Conservation (phyloP, 2,888 invertebrate genomes). For the Yponomeuta plumbellus region DNA sequence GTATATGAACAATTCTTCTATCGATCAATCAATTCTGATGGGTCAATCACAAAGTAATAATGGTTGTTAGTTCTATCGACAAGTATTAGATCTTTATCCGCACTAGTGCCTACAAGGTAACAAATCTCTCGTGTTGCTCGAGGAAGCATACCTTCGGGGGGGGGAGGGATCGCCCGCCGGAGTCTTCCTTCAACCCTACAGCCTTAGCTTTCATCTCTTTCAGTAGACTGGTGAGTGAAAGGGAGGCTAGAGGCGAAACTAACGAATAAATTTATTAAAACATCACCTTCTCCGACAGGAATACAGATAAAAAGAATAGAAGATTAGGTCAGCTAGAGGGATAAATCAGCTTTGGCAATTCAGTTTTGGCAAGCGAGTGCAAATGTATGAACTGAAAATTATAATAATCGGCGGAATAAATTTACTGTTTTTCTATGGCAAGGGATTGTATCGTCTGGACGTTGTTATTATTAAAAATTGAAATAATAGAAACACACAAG, state of each 20-base stretch:
- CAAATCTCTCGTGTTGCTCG: slow-evolving; percentile 12
- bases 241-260: slow-evolving; percentile 34
- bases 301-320: neutral
- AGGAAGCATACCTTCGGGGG: slow-evolving; percentile 31
- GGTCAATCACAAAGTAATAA: too few relatives aligned
- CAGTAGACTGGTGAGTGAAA: slow-evolving; percentile 17
- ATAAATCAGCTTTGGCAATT: too few relatives aligned
- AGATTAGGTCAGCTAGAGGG: too few relatives aligned
- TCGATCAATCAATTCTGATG: too few relatives aligned
- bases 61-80: neutral
- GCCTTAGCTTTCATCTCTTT: slow-evolving; percentile 25
- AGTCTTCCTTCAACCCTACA: slow-evolving; percentile 7
- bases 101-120: slow-evolving; percentile 9
- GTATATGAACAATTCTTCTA: too few relatives aligned
- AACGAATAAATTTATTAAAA: slow-evolving; percentile 47
- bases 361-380: too few relatives aligned
- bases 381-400: too few relatives aligned
- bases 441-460: too few relatives aligned
- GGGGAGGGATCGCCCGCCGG: slow-evolving; percentile 16
- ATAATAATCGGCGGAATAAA: too few relatives aligned
- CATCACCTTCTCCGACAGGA: slow-evolving; percentile 37
- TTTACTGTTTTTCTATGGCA: too few relatives aligned
- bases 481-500: too few relatives aligned
- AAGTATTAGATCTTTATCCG: neutral
- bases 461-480: too few relatives aligned